Conservation (phyloP, 2,888 invertebrate genomes). For the Anthophora plumipes region DNA sequence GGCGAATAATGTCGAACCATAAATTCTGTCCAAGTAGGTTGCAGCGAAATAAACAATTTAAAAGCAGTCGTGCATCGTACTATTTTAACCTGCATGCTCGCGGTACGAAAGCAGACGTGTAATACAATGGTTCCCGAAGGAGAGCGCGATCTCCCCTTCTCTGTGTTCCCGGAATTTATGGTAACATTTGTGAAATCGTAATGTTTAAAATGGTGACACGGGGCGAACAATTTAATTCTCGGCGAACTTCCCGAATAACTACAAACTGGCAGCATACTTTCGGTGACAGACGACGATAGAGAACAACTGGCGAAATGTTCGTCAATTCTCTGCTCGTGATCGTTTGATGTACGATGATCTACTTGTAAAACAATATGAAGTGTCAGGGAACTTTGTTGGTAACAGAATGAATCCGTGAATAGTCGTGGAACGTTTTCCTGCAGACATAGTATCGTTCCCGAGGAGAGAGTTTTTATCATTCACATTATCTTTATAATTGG, state of each 20-base stretch:
- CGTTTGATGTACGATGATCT: background rate
- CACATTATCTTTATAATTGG: too few relatives aligned
- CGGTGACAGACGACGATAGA: conserved; percentile 3
- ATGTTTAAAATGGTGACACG: conserved; percentile 53
- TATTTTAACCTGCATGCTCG: conserved; percentile 31
- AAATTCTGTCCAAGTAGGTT: conserved; percentile 22
- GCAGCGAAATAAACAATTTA: conserved; percentile 36
- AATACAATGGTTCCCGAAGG: conserved; percentile 50
- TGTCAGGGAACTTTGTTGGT: too few relatives aligned
- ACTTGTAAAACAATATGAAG: background rate
- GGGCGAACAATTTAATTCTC: conserved; percentile 54
- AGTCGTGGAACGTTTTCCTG: too few relatives aligned
- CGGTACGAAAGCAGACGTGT: conserved; percentile 33
- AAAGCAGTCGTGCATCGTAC: background rate
- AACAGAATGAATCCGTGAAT: too few relatives aligned
- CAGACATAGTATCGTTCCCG: too few relatives aligned
- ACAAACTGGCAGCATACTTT: conserved; percentile 5
- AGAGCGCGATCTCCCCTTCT: background rate
- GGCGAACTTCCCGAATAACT: conserved; percentile 36
- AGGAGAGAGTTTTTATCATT: too few relatives aligned
- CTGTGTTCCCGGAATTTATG: conserved; percentile 50
- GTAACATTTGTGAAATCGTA: conserved; percentile 41
- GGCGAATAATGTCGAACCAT: conserved; percentile 5
- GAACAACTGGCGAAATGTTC: conserved; percentile 12
- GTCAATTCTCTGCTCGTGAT: conserved; percentile 2